Base-by-base conservation (phyloP, 2,888 invertebrate genomes). In the Trichacis sp. region DNA sequence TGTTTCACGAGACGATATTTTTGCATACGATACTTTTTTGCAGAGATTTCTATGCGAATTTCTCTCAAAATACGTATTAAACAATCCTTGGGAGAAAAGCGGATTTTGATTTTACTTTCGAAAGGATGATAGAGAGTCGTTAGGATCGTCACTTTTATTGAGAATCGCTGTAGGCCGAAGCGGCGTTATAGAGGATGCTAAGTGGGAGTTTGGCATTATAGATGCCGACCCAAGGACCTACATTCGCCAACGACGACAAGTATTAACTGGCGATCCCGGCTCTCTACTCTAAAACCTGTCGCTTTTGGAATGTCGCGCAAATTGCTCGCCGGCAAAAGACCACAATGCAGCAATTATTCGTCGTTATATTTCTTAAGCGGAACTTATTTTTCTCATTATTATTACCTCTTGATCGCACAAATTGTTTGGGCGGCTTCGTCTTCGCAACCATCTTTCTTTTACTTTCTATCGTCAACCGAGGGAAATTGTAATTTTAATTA, bases 181-280 rank as follows among this genome's bases (percentile, higher is more conserved):
- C 43, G 51, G 56, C 59, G 54, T n/a, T n/a, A 52, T 54, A 62
- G 58, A 62, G 48, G 29, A 40, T 15, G 52, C 52, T 17, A 66
- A 64, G 76, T 73, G 70, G 74, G 73, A 71, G 72, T 67, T 70
- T 73, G 70, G 64, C 56, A 70, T 72, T 77, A 77, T 74, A 77
- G 74, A 74, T 79, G 77, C 70, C 79, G 80, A 79, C 78, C 77
- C 73, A 72, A 73, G 81, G 80, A 82, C 82, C 82, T 83, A 83
- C 82, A 82, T 82, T 77, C 73, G 68, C 74, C 67, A 49, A 51
- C 71, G 55, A 55, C 69, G 67, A 61, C 53, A 60, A 50, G 53
- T 61, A 57, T 61, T 49, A 45, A 54, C 24, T 61, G 42, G 42
- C 42, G 18, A 42, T 42, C 14, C 42, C 42, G 50, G 48, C 56